phyloP scores from a whole-genome alignment of 2,888 invertebrate genomes.

The Chelonus formosanus region DNA sequence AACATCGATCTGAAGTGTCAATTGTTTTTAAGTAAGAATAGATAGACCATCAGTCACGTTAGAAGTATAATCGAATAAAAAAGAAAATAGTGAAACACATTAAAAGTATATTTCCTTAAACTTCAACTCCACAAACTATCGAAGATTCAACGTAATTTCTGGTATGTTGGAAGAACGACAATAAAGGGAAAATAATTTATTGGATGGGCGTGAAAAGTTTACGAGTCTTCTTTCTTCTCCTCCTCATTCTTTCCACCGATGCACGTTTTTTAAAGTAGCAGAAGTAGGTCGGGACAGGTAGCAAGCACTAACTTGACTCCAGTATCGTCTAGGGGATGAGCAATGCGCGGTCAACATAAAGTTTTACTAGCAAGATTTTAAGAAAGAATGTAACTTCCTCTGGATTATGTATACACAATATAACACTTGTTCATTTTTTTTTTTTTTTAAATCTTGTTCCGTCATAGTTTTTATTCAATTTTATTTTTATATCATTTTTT shows the following conservation, averaged over 20 bases:
- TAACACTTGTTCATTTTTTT: constrained; percentile 1
- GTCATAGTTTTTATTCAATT: not conserved
- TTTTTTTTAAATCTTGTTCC: not conserved
- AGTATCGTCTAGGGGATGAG: constrained; percentile 30
- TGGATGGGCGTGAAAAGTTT: constrained; percentile 28
- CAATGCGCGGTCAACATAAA: constrained; percentile 27
- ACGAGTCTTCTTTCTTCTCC: constrained; percentile 11
- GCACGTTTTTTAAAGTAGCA: constrained; percentile 34
- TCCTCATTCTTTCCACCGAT: constrained; percentile 11
- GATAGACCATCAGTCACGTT: too few species aligned
- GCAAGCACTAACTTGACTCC: constrained; percentile 27
- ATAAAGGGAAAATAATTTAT: constrained; percentile 28
- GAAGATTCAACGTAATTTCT: constrained; percentile 2
- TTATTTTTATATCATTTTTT: not conserved
- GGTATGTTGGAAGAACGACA: constrained; percentile 1
- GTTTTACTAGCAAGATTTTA: constrained; percentile 11
- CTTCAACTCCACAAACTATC: not conserved
- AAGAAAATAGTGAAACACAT: not conserved
- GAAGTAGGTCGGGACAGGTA: constrained; percentile 42
- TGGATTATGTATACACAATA: not conserved
- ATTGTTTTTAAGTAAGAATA: too few species aligned
- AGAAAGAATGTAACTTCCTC: constrained; percentile 4
- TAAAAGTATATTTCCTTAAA: not conserved
- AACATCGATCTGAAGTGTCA: too few species aligned
- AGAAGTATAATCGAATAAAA: too few species aligned